Conservation (phyloP, 2,888 invertebrate genomes). For the Polia nebulosa region DNA sequence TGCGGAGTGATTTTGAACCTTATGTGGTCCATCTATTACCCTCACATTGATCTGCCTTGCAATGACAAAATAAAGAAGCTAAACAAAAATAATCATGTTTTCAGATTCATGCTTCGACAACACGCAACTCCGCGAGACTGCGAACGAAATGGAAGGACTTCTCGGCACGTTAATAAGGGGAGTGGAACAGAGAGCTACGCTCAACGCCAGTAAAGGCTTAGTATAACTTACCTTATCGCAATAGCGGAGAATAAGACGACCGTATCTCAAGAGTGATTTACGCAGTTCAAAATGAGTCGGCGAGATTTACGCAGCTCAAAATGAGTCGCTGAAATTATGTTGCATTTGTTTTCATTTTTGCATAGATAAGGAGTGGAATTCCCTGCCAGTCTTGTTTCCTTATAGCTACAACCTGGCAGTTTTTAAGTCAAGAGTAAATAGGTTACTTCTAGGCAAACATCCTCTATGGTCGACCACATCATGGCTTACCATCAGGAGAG, state of each 20-base stretch:
- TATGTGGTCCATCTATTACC: no score
- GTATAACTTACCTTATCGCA: constrained; percentile 59
- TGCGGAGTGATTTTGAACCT: no score
- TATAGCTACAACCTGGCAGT: no score
- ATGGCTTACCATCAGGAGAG: no score
- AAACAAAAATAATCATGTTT: constrained; percentile 3
- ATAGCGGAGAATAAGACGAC: not conserved
- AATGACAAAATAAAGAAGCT: no score
- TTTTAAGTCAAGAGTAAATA: no score
- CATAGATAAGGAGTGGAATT: no score
- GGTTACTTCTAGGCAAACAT: no score
- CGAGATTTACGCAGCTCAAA: constrained; percentile 5
- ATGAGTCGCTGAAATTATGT: not conserved
- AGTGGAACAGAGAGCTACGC: constrained; percentile 91
- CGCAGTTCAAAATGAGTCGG: constrained; percentile 1
- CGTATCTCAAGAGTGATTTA: not conserved
- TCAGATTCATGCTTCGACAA: constrained; percentile 92
- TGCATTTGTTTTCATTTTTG: not conserved
- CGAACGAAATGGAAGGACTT: constrained; percentile 93
- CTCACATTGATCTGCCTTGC: no score
- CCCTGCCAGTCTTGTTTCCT: no score
- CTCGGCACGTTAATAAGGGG: constrained; percentile 93
- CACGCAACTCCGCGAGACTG: constrained; percentile 92
- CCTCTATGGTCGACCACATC: no score
- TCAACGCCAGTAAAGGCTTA: constrained; percentile 75